A percentile compares a stretch with the other conserved stretches of the same genome.
Evolutionary conservation across 2,797 vertebrate species (phyloP).

Genomic region (Morelia viridis): DNA sequence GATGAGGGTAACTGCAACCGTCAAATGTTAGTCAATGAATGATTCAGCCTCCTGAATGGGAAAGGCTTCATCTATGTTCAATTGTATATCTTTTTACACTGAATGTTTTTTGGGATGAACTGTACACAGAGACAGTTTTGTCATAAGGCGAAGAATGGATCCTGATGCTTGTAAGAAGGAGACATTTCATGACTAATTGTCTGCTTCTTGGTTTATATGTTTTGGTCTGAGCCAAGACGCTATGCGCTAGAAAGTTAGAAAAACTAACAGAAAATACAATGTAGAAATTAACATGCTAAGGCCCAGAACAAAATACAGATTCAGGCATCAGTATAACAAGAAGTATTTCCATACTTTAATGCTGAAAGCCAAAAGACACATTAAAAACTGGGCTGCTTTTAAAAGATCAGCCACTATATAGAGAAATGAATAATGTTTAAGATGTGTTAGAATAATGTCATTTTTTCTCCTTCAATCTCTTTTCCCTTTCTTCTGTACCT

Average conservation of each 20-base stretch:
- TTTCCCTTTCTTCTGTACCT: neutral
- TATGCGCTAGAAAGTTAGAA: neutral
- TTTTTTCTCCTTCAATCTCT: neutral
- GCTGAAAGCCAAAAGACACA: neutral
- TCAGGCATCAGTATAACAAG: neutral
- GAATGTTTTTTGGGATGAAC: conserved; percentile 29
- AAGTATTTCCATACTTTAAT: neutral
- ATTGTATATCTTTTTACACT: conserved; percentile 6
- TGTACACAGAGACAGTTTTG: conserved; percentile 3
- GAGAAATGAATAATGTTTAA: neutral
- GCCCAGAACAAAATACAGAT: neutral
- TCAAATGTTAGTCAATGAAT: conserved; percentile 40
- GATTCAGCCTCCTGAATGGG: conserved; percentile 27
- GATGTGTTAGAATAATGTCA: neutral
- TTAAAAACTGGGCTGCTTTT: neutral
- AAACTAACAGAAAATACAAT: conserved; percentile 5
- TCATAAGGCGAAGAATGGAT: conserved; percentile 42
- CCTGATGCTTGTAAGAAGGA: conserved; percentile 45
- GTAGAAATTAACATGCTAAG: neutral
- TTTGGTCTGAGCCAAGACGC: neutral
- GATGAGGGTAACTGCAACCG: conserved; percentile 14
- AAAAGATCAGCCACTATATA: neutral
- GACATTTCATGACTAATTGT: conserved; percentile 34
- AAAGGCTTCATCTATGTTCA: conserved; percentile 31
- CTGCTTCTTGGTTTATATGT: neutral